Percentiles rank a stretch among this genome's conserved stretches.
phyloP scores from a whole-genome alignment of 1,140 invertebrate species.

The Zaprionus gabonicus region DNA sequence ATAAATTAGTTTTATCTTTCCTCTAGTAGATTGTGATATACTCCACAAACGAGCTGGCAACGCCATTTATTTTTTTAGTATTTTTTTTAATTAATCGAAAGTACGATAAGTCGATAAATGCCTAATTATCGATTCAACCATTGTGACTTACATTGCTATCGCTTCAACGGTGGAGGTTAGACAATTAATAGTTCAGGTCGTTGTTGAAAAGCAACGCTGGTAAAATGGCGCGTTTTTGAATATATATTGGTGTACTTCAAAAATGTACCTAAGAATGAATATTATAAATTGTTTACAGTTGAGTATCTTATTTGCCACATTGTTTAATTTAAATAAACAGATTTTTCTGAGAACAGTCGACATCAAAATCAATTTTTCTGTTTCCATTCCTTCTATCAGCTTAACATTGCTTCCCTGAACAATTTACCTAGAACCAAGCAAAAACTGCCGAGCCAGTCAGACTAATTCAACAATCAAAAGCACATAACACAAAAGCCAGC shows the following conservation, averaged over 20 bases:
- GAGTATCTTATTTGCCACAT: background rate
- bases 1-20: background rate
- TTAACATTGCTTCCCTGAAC: background rate
- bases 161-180: slow-evolving; percentile 4
- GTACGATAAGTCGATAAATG: background rate
- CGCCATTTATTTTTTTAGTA: background rate
- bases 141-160: background rate
- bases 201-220: background rate
- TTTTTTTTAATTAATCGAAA: background rate
- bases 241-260: background rate
- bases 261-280: background rate
- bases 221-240: background rate
- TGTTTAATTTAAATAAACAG: background rate
- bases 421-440: background rate
- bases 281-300: slow-evolving; percentile 6
- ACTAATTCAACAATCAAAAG: slow-evolving; percentile 64
- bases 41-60: background rate
- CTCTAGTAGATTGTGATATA: too few relatives aligned
- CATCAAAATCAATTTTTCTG: background rate
- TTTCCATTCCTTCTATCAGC: background rate
- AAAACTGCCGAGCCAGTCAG: slow-evolving; percentile 13
- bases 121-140: background rate
- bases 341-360: background rate
- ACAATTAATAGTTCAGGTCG: background rate
- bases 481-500: slow-evolving; percentile 29